Percentiles rank a stretch among this genome's conserved stretches.
These are phyloP conservation scores for Palythoa grandiflora DNA, from an alignment of 92 coral and sea anemone species.

Conservation along the genomic window DNA sequence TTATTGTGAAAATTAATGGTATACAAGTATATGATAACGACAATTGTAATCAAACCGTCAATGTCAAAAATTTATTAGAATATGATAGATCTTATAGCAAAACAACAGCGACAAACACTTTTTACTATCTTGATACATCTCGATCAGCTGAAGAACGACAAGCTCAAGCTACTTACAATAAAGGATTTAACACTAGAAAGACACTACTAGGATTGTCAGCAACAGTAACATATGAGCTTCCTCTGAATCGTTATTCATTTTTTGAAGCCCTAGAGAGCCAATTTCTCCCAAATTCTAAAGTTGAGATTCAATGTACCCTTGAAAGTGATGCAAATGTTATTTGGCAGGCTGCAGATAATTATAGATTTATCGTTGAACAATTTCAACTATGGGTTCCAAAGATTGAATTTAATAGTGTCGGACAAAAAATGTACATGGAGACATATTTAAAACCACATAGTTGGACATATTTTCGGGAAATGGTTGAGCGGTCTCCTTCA, in stretches of 20 bases:
- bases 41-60: neutral
- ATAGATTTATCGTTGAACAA: neutral
- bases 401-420: constrained; percentile 5
- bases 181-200: neutral
- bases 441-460: neutral
- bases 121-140: neutral
- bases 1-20: neutral
- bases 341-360: neutral
- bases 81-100: neutral
- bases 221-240: neutral
- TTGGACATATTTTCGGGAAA: neutral
- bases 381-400: neutral
- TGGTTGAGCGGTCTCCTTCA: neutral
- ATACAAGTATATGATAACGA: neutral
- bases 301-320: neutral
- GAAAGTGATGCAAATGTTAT: constrained; percentile 10
- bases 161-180: neutral
- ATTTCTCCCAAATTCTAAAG: neutral
- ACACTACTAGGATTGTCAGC: neutral
- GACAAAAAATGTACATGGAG: neutral
- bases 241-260: neutral
- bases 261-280: neutral
- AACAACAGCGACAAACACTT: neutral
- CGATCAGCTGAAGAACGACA: neutral
- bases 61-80: neutral